Conservation (phyloP, 2,797 vertebrate genomes). For the Characodon lateralis region DNA sequence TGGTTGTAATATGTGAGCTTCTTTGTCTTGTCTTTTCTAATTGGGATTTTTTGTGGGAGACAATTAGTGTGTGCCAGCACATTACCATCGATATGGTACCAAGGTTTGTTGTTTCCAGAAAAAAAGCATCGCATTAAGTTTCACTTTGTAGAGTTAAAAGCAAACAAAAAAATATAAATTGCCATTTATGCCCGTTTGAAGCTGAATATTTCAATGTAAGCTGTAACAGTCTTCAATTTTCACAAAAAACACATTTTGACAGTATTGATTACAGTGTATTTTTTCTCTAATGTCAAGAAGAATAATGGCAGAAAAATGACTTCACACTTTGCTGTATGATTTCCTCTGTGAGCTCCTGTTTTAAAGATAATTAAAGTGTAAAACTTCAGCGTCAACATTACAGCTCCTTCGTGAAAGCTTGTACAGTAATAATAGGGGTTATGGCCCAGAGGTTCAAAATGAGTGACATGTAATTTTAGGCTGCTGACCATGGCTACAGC, state of each 20-base stretch:
- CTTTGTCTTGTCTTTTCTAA: too few species aligned
- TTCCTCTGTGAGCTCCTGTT: constrained; percentile 24
- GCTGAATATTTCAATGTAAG: not conserved
- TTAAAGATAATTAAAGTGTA: constrained; percentile 38
- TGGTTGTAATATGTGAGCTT: too few species aligned
- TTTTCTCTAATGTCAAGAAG: constrained; percentile 11
- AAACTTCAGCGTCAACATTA: constrained; percentile 30
- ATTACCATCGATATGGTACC: not conserved
- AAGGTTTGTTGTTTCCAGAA: not conserved
- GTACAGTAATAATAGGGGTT: constrained; percentile 56
- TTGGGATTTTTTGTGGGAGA: too few species aligned
- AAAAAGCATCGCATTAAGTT: not conserved
- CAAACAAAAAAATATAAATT: not conserved
- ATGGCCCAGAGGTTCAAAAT: constrained; percentile 33
- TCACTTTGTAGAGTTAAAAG: not conserved
- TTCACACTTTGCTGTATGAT: constrained; percentile 7
- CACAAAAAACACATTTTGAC: constrained; percentile 17
- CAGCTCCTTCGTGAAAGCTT: constrained; percentile 31
- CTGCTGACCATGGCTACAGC: constrained; percentile 43
- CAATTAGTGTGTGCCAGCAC: too few species aligned
- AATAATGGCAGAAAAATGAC: constrained; percentile 37
- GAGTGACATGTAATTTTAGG: constrained; percentile 53
- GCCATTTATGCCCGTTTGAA: not conserved
- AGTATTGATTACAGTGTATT: constrained; percentile 22
- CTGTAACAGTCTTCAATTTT: constrained; percentile 2